These are phyloP conservation scores for Borostomias antarcticus DNA, from an alignment of 2,797 vertebrate species.

Conservation along the genomic window DNA sequence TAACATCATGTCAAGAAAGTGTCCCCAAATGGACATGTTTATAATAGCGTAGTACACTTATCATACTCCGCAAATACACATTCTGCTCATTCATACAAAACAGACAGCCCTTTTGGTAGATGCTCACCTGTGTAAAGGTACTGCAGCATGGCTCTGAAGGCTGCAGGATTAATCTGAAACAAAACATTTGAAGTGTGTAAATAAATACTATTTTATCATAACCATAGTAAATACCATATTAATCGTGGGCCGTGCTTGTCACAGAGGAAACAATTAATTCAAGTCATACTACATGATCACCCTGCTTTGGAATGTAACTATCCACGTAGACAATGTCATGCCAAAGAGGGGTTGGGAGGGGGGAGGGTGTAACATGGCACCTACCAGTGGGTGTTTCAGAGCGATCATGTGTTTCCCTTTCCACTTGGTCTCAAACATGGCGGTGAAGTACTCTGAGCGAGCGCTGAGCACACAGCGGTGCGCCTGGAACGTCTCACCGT, in stretches of 20 bases:
- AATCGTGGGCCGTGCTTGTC: too few relatives aligned
- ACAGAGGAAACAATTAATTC: too few relatives aligned
- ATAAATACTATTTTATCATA: too few relatives aligned
- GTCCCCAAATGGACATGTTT: too few relatives aligned
- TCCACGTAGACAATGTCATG: too few relatives aligned
- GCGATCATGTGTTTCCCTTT: conserved; percentile 88
- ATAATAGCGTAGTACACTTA: neutral
- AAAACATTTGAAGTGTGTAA: conserved; percentile 18
- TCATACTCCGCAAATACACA: neutral
- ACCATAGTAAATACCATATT: too few relatives aligned
- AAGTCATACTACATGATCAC: neutral
- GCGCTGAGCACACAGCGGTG: conserved; percentile 91
- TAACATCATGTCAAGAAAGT: neutral
- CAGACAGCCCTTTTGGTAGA: neutral
- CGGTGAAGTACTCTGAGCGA: conserved; percentile 90
- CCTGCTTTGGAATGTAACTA: neutral
- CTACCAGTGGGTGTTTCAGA: conserved; percentile 93
- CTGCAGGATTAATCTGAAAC: conserved; percentile 92
- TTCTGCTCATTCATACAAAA: neutral
- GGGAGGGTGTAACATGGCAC: conserved; percentile 24
- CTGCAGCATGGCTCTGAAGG: conserved; percentile 91
- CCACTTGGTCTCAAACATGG: conserved; percentile 97
- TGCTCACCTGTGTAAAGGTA: conserved; percentile 93
- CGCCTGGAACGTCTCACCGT: conserved; percentile 87
- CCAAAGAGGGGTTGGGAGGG: too few relatives aligned